phyloP scores from a whole-genome alignment of 1,140 invertebrate genomes.

The Caenorhabditis latens region DNA sequence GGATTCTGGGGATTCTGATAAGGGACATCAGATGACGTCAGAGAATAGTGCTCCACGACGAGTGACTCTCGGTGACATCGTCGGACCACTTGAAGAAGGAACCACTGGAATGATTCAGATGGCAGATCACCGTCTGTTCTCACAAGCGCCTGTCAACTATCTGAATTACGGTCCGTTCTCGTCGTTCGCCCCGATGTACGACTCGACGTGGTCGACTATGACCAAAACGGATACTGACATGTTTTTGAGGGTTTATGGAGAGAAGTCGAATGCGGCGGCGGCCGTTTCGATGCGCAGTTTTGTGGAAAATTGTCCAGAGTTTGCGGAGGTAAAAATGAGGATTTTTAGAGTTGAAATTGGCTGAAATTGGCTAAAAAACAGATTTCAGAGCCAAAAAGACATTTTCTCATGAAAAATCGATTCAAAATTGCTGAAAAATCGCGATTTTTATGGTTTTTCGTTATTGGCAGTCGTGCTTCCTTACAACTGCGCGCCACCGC shows the following conservation, averaged over 20 bases:
- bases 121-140: slow-evolving; percentile 31
- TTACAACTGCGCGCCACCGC: too few relatives aligned
- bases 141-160: slow-evolving; percentile 54
- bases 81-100: slow-evolving; percentile 62
- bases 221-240: slow-evolving; percentile 93
- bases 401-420: too few relatives aligned
- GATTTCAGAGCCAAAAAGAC: too few relatives aligned
- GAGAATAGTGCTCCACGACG: neutral
- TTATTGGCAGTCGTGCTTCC: too few relatives aligned
- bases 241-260: slow-evolving; percentile 90
- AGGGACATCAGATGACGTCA: too few relatives aligned
- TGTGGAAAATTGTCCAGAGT: slow-evolving; percentile 48
- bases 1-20: neutral
- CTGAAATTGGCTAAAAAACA: too few relatives aligned
- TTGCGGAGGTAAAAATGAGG: slow-evolving; percentile 5
- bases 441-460: too few relatives aligned
- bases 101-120: slow-evolving; percentile 59
- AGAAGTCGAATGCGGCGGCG: slow-evolving; percentile 88
- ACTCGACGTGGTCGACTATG: slow-evolving; percentile 93
- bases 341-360: neutral
- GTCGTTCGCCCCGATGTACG: slow-evolving; percentile 93
- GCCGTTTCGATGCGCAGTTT: slow-evolving; percentile 80
- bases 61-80: slow-evolving; percentile 41
- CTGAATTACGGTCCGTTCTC: slow-evolving; percentile 93
- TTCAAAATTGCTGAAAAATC: too few relatives aligned